These are phyloP conservation scores for Elachura formosa DNA, from an alignment of 2,113 vertebrate genomes.

Conservation along the genomic window DNA sequence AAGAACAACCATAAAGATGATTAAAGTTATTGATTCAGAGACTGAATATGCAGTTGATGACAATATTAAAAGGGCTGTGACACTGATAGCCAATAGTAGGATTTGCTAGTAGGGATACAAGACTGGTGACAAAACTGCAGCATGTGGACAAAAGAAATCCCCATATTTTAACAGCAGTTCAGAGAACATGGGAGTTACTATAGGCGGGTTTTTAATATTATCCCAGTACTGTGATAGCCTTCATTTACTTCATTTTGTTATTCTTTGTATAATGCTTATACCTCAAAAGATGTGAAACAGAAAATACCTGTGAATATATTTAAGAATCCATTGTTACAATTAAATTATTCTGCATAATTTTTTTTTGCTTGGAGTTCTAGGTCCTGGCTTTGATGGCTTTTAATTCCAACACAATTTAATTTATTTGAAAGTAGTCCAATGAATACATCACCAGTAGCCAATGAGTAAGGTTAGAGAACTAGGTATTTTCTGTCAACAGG, in stretches of 20 bases:
- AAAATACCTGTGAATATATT: background rate
- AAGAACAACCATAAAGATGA: conserved; percentile 12
- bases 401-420: background rate
- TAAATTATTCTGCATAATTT: background rate
- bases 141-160: background rate
- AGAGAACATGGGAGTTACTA: background rate
- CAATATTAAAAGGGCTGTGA: background rate
- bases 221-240: background rate
- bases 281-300: background rate
- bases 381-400: accelerated
- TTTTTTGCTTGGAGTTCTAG: background rate
- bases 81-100: background rate
- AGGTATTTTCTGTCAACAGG: background rate
- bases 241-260: background rate
- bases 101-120: background rate
- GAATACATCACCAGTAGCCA: background rate
- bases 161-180: background rate
- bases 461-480: background rate
- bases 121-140: background rate
- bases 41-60: background rate
- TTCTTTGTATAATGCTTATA: background rate
- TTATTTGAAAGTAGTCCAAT: background rate
- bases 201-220: background rate
- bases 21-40: conserved; percentile 16
- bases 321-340: background rate